phyloP scores from a whole-genome alignment of 2,888 invertebrate genomes.

The Leistus spinibarbis region DNA sequence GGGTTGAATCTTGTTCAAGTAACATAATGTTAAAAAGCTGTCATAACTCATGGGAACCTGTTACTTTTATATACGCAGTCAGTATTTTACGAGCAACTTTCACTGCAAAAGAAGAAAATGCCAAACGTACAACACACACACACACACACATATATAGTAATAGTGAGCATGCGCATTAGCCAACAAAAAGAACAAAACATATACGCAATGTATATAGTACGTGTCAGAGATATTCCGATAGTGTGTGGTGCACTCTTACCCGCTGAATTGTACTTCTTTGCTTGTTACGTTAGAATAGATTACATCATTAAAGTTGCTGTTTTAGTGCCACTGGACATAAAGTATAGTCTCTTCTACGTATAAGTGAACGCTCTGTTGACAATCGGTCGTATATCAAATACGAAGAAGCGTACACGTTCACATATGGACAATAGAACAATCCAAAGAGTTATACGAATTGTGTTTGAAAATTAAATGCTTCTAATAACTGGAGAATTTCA shows the following conservation, averaged over 20 bases:
- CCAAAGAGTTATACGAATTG: too few species aligned
- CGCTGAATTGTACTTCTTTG: background rate
- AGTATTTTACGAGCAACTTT: constrained; percentile 36
- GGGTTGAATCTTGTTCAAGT: background rate
- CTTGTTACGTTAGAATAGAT: constrained; percentile 34
- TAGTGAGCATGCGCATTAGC: background rate
- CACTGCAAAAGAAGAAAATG: constrained; percentile 22
- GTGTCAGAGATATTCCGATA: background rate
- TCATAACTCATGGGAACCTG: constrained; percentile 30
- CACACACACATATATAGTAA: constrained; percentile 6
- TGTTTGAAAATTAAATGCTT: too few species aligned
- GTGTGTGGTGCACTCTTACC: constrained; percentile 10
- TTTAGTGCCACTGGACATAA: constrained; percentile 26
- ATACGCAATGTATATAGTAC: background rate
- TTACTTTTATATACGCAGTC: constrained; percentile 21
- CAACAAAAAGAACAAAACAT: background rate
- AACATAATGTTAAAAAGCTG: background rate
- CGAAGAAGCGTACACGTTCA: background rate
- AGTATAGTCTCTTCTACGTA: constrained; percentile 12
- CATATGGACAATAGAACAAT: background rate
- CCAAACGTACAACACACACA: constrained; percentile 20
- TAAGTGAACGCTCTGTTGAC: constrained; percentile 6
- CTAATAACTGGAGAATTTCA: too few species aligned
- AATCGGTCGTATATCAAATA: constrained; percentile 7
- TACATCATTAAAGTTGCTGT: constrained; percentile 36